A percentile compares a stretch with the other conserved stretches of the same genome.
Evolutionary conservation across 2,888 invertebrate genomes (phyloP).

Genomic region (Stenurella melanura): DNA sequence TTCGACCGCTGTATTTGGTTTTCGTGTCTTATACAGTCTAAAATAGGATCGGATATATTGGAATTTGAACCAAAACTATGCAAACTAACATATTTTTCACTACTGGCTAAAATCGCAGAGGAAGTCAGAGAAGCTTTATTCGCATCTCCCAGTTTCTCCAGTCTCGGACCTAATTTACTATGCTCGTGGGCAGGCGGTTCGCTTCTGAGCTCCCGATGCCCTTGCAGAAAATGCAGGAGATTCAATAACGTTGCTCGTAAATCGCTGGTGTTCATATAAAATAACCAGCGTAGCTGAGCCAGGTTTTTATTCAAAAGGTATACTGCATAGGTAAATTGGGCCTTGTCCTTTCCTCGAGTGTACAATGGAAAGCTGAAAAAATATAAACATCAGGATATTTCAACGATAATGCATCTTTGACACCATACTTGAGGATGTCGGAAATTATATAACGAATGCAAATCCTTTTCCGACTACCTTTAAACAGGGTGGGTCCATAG

Average conservation of each 20-base stretch:
- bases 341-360: slow-evolving; percentile 84
- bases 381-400: no score
- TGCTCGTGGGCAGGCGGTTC: neutral
- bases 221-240: slow-evolving; percentile 73
- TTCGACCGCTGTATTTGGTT: slow-evolving; percentile 54
- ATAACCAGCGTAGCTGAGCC: slow-evolving; percentile 89
- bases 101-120: neutral
- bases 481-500: no score
- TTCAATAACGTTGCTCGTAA: slow-evolving; percentile 86
- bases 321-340: slow-evolving; percentile 91
- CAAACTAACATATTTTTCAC: slow-evolving; percentile 56
- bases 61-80: slow-evolving; percentile 60
- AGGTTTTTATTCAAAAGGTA: slow-evolving; percentile 96
- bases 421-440: no score
- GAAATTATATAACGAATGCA: no score
- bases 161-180: neutral
- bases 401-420: no score
- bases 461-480: no score
- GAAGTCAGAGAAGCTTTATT: neutral
- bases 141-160: neutral
- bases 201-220: slow-evolving; percentile 42
- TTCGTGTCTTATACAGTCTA: slow-evolving; percentile 61
- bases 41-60: slow-evolving; percentile 65
- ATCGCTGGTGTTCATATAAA: slow-evolving; percentile 83
- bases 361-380: slow-evolving; percentile 87